Evolutionary conservation across 1,140 invertebrate species (phyloP).

Genomic region (Zaprionus ornatus): DNA sequence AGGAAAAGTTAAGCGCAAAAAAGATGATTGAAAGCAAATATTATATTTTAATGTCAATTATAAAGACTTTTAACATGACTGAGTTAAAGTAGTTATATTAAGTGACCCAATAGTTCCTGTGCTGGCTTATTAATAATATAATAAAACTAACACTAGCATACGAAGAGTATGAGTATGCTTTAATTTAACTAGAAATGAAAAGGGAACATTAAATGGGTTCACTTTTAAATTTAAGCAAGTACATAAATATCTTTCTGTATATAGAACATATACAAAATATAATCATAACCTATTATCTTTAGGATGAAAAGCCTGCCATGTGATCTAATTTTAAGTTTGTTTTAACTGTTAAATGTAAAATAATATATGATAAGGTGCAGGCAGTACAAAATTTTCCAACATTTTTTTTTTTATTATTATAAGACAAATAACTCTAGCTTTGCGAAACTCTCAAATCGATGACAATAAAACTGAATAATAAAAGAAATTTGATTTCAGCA

Average conservation of each 20-base stretch:
- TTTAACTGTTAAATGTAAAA: constrained; percentile 26
- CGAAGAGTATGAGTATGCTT: neutral
- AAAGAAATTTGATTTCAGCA: constrained; percentile 3
- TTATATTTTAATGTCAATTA: constrained; percentile 3
- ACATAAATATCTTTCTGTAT: constrained; percentile 10
- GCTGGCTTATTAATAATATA: neutral
- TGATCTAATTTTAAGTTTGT: constrained; percentile 71
- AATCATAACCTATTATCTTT: constrained; percentile 21
- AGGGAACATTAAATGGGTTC: neutral
- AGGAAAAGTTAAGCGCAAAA: constrained; percentile 93
- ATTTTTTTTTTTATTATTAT: constrained; percentile 13
- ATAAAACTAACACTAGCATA: neutral
- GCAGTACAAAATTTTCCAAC: constrained; percentile 33
- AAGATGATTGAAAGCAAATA: constrained; percentile 87
- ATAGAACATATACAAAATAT: constrained; percentile 5
- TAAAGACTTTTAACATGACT: constrained; percentile 48
- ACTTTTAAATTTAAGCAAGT: neutral
- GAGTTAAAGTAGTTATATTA: constrained; percentile 37
- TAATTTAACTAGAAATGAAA: neutral
- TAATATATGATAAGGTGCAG: constrained; percentile 3
- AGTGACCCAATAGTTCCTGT: constrained; percentile 43
- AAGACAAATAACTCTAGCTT: constrained; percentile 61
- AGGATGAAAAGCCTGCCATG: constrained; percentile 48
- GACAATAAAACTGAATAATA: constrained; percentile 33
- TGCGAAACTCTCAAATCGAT: neutral